Percentiles rank a stretch among this genome's conserved stretches.
These are phyloP conservation scores for Apamea epomidion DNA, from an alignment of 2,888 invertebrate species.

Conservation along the genomic window DNA sequence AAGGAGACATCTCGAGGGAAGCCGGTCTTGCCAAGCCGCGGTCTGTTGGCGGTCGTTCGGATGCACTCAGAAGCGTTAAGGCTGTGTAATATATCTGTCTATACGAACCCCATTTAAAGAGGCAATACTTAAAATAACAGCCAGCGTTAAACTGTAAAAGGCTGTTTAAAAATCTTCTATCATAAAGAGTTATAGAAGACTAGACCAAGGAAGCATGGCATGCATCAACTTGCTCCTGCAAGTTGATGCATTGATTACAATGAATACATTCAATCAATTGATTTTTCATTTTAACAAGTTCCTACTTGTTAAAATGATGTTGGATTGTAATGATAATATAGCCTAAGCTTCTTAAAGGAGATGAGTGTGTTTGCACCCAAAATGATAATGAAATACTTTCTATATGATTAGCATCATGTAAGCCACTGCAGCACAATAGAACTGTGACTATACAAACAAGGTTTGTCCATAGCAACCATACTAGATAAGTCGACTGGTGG, in stretches of 20 bases:
- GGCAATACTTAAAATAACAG: constrained; percentile 8
- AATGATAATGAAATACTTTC: not conserved
- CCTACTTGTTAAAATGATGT: too few relatives aligned
- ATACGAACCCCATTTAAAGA: constrained; percentile 4
- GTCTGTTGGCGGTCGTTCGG: constrained; percentile 35
- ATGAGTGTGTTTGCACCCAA: not conserved
- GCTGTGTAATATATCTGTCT: constrained; percentile 25
- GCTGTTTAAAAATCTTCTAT: not conserved
- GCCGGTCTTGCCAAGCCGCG: constrained; percentile 49
- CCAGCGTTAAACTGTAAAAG: not conserved
- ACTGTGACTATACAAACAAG: not conserved
- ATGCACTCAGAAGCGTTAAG: constrained; percentile 19
- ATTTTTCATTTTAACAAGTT: too few relatives aligned
- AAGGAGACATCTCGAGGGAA: constrained; percentile 54
- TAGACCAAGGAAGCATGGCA: not conserved
- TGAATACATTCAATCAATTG: too few relatives aligned
- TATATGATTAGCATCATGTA: not conserved
- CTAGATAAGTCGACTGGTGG: too few relatives aligned
- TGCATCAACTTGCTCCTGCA: too few relatives aligned
- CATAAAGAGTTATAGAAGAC: not conserved
- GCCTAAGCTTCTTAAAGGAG: not conserved
- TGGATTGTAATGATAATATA: too few relatives aligned
- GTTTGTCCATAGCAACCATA: not conserved
- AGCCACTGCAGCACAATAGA: not conserved
- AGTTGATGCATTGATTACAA: too few relatives aligned